Percentiles rank a stretch among this genome's conserved stretches.
Conservation (phyloP, 2,888 invertebrate genomes). For the Nephrotoma appendiculata region DNA sequence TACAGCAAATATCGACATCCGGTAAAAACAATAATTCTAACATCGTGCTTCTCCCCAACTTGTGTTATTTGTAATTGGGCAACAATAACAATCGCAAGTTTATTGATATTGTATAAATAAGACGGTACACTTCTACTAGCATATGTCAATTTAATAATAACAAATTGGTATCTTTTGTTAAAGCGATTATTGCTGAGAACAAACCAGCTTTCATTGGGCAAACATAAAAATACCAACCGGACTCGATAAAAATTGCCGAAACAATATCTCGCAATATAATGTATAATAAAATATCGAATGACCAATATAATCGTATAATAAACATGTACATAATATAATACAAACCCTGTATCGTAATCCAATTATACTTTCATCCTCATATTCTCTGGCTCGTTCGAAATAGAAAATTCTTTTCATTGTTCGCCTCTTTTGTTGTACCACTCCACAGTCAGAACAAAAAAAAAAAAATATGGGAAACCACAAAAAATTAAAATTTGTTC, state of each 20-base stretch:
- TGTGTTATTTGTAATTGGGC: no score
- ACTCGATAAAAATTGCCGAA: neutral
- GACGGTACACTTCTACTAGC: no score
- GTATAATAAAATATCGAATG: neutral
- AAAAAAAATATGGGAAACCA: neutral
- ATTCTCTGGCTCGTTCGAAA: neutral
- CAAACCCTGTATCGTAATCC: conserved; percentile 8
- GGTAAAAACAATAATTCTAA: no score
- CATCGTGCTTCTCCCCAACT: no score
- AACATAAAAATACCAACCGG: neutral
- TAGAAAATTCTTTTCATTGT: conserved; percentile 3
- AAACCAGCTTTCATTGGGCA: neutral
- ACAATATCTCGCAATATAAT: neutral
- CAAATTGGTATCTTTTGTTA: no score
- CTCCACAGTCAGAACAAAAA: neutral
- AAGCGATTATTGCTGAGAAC: neutral
- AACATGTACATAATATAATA: neutral
- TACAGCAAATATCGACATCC: no score
- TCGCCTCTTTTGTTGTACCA: neutral
- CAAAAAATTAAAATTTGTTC: neutral
- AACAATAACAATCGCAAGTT: no score
- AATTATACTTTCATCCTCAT: conserved; percentile 5
- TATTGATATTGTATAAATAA: no score
- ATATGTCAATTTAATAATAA: no score
- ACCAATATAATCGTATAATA: neutral